Base-by-base conservation (phyloP, 2,113 vertebrate species). In the Phoxinus phoxinus region DNA sequence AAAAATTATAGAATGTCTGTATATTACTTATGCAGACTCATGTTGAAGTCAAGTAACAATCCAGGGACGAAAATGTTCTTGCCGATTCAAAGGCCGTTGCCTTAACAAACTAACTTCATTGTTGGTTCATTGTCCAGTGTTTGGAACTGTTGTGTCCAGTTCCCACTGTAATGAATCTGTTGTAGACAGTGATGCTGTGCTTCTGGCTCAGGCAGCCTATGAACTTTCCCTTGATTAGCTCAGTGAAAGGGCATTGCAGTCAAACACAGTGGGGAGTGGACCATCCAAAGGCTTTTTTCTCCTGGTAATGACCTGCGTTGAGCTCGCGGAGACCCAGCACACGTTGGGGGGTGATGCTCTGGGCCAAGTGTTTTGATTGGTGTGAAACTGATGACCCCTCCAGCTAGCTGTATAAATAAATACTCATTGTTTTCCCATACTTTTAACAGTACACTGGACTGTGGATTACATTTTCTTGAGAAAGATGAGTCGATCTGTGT, bases 201-300 rank as follows among this genome's bases (percentile, higher is more conserved):
- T 46, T 63, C 71, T 85, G 75, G 81, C 83, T 56, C 51, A 35
- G 27, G 58, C 75, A 84, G 83, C 71, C 30, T 61, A 63, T 87
- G 84, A 88, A 87, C 86, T 89, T 87, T 79, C 69, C 80, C 86
- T 88, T 87, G 74, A 87, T 87, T 87, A 88, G 41, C 85, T 85
- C 35, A 32, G 73, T 69, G 53, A 91, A 89, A 90, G 84, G 83
- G 41, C 85, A 84, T 23, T 61, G 77, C 85, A 84, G 78, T 83
- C 84, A 59, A 69, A 58, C 72, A 46, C 69, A 53, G 76, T 78
- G 80, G 53, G 71, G 72, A 46, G 67, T 59, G 73, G 75, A n/a
- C 48, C n/a, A 44, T 56, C 58, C 61, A 74, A 3, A 56, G n/a
- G 59, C 35, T 61, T 79, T 56, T 77, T 69, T 75, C 32, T 51